A percentile compares a stretch with the other conserved stretches of the same genome.
Conservation (phyloP, 2,888 invertebrate genomes). For the Tanypteryx hageni region DNA sequence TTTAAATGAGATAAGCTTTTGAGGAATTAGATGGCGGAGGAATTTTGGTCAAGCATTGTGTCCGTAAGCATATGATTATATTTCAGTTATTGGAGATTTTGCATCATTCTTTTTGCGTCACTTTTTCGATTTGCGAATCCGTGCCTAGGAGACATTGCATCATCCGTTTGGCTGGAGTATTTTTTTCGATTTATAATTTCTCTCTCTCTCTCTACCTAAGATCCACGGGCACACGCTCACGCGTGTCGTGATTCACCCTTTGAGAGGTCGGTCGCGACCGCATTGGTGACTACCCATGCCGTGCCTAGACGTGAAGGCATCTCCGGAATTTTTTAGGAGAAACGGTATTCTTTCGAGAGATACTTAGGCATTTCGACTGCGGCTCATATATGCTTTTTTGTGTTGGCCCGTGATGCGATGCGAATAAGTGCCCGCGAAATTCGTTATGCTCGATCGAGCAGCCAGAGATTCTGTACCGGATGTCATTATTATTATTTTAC, state of each 20-base stretch:
- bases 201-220: neutral
- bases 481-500: too few relatives aligned
- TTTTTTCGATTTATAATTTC: too few relatives aligned
- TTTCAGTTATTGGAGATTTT: neutral
- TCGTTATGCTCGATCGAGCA: neutral
- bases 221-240: neutral
- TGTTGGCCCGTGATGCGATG: neutral
- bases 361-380: neutral
- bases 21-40: too few relatives aligned
- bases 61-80: neutral
- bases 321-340: slow-evolving; percentile 26
- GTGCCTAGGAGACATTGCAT: neutral
- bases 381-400: neutral
- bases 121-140: neutral
- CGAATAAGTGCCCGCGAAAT: neutral
- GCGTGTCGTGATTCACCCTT: slow-evolving; percentile 4
- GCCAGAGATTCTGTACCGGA: neutral
- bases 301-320: slow-evolving; percentile 25
- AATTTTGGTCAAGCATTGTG: neutral
- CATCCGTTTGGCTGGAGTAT: too few relatives aligned
- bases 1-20: too few relatives aligned
- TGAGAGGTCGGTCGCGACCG: neutral
- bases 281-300: neutral
- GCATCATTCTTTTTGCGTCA: neutral
- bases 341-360: slow-evolving; percentile 35